phyloP scores from a whole-genome alignment of 2,797 vertebrate species.

The Cichlasoma orientale region DNA sequence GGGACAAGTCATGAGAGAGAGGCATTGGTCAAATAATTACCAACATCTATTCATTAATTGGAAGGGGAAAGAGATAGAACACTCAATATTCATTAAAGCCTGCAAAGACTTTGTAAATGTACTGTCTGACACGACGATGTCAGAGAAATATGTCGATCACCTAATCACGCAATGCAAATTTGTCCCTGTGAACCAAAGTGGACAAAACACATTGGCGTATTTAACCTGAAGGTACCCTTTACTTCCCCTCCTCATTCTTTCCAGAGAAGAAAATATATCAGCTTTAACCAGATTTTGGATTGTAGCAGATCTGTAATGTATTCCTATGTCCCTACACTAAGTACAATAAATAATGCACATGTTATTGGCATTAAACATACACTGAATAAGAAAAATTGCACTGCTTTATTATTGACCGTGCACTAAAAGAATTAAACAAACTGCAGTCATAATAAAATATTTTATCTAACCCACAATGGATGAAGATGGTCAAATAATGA shows the following conservation, averaged over 20 bases:
- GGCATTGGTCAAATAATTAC: constrained; percentile 84
- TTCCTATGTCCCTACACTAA: not conserved
- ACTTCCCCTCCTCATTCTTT: not conserved
- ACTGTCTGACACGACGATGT: constrained; percentile 68
- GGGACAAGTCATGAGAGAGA: constrained; percentile 79
- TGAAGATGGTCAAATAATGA: constrained; percentile 10
- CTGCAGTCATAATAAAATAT: not conserved
- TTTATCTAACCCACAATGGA: not conserved
- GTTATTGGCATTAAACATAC: not conserved
- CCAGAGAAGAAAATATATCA: not conserved
- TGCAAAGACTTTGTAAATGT: constrained; percentile 80
- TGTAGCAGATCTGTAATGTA: not conserved
- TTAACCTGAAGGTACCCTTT: not conserved
- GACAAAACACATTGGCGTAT: not conserved
- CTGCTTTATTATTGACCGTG: not conserved
- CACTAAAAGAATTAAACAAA: constrained; percentile 1
- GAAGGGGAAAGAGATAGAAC: constrained; percentile 79
- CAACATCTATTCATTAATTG: constrained; percentile 85
- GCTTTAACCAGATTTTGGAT: not conserved
- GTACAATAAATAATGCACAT: constrained; percentile 6
- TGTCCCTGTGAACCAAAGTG: constrained; percentile 31
- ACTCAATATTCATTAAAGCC: constrained; percentile 83
- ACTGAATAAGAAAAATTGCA: not conserved
- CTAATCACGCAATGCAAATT: constrained; percentile 69
- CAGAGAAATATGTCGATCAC: constrained; percentile 71